Evolutionary conservation across 2,113 vertebrate genomes (phyloP), one percentile per base, ranked within the genome.

Genomic region (Progne subis): DNA sequence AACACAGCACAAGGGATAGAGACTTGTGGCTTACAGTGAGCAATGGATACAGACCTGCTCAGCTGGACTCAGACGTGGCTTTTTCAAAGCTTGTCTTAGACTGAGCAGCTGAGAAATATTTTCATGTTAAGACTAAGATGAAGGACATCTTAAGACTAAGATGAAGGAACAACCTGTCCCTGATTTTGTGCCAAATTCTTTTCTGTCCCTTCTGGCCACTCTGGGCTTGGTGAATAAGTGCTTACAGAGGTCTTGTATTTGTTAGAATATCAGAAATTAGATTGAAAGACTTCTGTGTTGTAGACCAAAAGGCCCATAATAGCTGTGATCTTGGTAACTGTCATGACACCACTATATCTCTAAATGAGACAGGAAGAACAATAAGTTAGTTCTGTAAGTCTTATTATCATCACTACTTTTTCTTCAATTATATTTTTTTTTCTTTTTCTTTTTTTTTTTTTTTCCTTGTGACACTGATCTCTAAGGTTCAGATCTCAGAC

Each of bases 161-260:
- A 50, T 1, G 4, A 82, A 76, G 12, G 16, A 80, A 57, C 21
- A 76, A 19, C 0, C 0, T 68, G 47, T 63, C 37, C n/a, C 28
- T 53, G 12, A 25, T 56, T 88, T 56, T 85, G 31, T 59, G 18
- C 19, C 46, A 82, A 60, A 65, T 44, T 29, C 7, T 9, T 78
- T 96, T 81, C 55, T 94, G 7, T 85, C 57, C 89, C 61, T 29
- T 69, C 34, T 63, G 44, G 34, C 28, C 17, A 12, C 39, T 89
- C 29, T 57, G 41, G 23, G 18, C 9, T 44, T 78, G 31, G 53
- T 79, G 39, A 64, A 5, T 46, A 55, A 8, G 20, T n/a, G 17
- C 15, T 74, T 72, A n/a, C 12, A 57, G 23, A 87, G 5, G 25
- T 68, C 28, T 68, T 86, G 12, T 69, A 53, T n/a, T 80, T 74